A percentile compares a stretch with the other conserved stretches of the same genome.
Conservation (phyloP, 1,140 invertebrate genomes). For the Hylyphantes graminicola region DNA sequence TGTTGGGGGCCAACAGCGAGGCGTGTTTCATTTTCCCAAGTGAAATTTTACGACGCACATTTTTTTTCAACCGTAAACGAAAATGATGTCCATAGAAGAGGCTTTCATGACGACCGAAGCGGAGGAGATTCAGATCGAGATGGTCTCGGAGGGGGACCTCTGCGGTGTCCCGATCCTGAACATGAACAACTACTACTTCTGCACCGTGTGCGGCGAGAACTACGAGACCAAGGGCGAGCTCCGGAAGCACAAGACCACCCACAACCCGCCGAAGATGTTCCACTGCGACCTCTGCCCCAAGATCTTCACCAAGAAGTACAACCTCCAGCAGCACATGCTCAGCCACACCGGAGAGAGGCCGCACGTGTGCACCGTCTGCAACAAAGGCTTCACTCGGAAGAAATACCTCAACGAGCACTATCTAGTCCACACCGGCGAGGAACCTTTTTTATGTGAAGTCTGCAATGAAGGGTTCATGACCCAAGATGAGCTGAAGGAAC, state of each 20-base stretch:
- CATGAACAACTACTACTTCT: slow-evolving; percentile 21
- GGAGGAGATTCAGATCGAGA: slow-evolving; percentile 46
- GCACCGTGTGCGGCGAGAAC: slow-evolving; percentile 36
- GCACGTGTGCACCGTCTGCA: slow-evolving; percentile 33
- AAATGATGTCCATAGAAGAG: slow-evolving; percentile 45
- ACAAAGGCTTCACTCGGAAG: slow-evolving; percentile 49
- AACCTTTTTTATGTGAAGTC: slow-evolving; percentile 66
- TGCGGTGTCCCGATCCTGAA: not conserved
- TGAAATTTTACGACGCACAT: not conserved
- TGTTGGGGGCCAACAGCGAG: not conserved
- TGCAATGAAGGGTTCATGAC: slow-evolving; percentile 64
- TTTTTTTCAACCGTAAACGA: not conserved
- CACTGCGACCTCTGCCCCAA: slow-evolving; percentile 24
- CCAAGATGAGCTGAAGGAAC: slow-evolving; percentile 29
- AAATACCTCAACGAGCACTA: slow-evolving; percentile 44
- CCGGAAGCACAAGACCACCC: slow-evolving; percentile 36
- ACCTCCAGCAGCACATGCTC: slow-evolving; percentile 37
- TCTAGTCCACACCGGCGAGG: slow-evolving; percentile 43
- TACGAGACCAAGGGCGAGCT: slow-evolving; percentile 26
- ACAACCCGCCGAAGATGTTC: slow-evolving; percentile 39
- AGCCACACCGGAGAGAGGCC: slow-evolving; percentile 52
- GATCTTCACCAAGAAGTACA: slow-evolving; percentile 41
- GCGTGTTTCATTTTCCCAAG: no score
- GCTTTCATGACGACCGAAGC: slow-evolving; percentile 29
- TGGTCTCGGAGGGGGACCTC: slow-evolving; percentile 14